A percentile compares a stretch with the other conserved stretches of the same genome.
Evolutionary conservation across 2,113 vertebrate genomes (phyloP).

Genomic region (Phyllostomus hastatus): DNA sequence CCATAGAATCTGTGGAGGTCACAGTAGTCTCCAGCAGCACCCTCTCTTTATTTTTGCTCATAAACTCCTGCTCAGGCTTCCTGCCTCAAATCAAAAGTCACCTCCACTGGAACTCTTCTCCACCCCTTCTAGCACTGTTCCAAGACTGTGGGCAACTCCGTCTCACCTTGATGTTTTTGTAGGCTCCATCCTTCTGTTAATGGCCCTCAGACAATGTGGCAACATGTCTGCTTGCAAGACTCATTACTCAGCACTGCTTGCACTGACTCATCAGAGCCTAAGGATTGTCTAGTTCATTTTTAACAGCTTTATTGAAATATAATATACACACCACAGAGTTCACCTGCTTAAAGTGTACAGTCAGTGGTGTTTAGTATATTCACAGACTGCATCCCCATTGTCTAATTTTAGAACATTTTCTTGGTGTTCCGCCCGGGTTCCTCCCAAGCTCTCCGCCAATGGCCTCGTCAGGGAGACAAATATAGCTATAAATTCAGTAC

Average conservation of each 20-base stretch:
- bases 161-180: background rate
- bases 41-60: background rate
- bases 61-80: background rate
- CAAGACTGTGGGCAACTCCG: background rate
- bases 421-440: background rate
- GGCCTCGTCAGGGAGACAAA: background rate
- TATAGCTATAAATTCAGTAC: conserved; percentile 48
- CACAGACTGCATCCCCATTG: background rate
- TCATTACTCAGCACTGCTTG: too few species aligned
- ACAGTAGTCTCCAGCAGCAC: background rate
- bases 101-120: background rate
- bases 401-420: background rate
- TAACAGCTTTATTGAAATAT: background rate
- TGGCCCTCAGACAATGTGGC: background rate
- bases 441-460: background rate
- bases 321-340: background rate
- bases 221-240: background rate
- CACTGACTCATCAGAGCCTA: background rate
- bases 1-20: background rate
- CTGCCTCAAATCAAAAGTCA: background rate
- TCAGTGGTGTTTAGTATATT: background rate
- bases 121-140: background rate
- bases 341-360: background rate
- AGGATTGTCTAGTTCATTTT: background rate
- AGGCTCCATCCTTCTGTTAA: background rate